A percentile compares a stretch with the other conserved stretches of the same genome.
These are phyloP conservation scores for Unio pictorum DNA, from an alignment of 2,888 invertebrate species.

Conservation along the genomic window DNA sequence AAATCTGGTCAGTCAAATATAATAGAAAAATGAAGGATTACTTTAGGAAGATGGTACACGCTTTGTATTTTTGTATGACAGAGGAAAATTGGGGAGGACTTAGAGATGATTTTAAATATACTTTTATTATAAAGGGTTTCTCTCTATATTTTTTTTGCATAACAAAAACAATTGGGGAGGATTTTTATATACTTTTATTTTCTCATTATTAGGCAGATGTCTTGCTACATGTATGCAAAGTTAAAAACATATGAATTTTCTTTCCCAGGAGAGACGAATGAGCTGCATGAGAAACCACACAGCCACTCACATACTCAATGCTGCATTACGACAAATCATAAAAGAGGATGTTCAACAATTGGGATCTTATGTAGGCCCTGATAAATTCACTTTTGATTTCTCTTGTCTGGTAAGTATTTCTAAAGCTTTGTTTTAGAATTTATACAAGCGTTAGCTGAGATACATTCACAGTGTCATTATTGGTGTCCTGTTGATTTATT, in stretches of 20 bases:
- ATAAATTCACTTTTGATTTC: constrained; percentile 96
- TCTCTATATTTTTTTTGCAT: no score
- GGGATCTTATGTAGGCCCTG: constrained; percentile 95
- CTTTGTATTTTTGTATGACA: no score
- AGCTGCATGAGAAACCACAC: constrained; percentile 79
- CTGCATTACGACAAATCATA: constrained; percentile 88
- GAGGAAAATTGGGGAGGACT: no score
- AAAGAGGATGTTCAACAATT: constrained; percentile 88
- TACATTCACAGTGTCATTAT: not conserved
- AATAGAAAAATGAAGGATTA: no score
- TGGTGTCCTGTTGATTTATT: no score
- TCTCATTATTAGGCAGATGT: no score
- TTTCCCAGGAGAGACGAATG: constrained; percentile 40
- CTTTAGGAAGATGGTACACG: no score
- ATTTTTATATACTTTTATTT: no score
- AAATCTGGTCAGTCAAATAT: no score
- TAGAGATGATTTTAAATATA: no score
- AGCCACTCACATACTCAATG: constrained; percentile 97
- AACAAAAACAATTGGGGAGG: no score
- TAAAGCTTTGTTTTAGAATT: not conserved
- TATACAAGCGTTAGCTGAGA: not conserved
- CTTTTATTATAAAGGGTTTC: no score
- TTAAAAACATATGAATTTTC: constrained; percentile 1
- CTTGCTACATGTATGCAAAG: not conserved
- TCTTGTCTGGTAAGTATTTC: constrained; percentile 73